A percentile compares a stretch with the other conserved stretches of the same genome.
These are phyloP conservation scores for Buathra laborator DNA, from an alignment of 2,888 invertebrate species.

Conservation along the genomic window DNA sequence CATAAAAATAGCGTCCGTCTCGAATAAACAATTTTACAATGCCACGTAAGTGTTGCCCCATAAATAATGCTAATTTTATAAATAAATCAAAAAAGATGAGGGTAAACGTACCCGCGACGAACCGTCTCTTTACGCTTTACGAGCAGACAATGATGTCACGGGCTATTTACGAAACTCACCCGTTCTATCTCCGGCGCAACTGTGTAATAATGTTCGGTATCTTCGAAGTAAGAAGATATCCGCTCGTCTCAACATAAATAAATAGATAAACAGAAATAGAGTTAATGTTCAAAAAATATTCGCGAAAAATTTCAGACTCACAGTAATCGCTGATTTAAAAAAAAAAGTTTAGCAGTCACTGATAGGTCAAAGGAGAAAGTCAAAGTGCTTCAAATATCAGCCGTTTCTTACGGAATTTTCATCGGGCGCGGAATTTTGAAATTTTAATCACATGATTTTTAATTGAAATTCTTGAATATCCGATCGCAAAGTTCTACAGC, in stretches of 20 bases:
- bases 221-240: constrained; percentile 28
- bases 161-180: constrained; percentile 70
- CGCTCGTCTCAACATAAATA: constrained; percentile 45
- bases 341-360: neutral
- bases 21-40: neutral
- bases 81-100: constrained; percentile 65
- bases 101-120: constrained; percentile 10
- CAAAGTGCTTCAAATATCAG: too few relatives aligned
- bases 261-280: neutral
- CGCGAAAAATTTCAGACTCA: neutral
- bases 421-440: too few relatives aligned
- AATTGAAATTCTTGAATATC: too few relatives aligned
- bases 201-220: constrained; percentile 49
- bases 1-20: neutral
- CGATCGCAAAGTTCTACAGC: too few relatives aligned
- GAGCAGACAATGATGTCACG: constrained; percentile 76
- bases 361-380: neutral
- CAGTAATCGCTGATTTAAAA: neutral
- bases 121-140: constrained; percentile 64
- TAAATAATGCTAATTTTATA: constrained; percentile 73
- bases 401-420: too few relatives aligned
- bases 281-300: neutral
- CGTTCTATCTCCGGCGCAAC: constrained; percentile 55
- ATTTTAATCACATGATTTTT: too few relatives aligned
- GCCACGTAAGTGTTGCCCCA: constrained; percentile 58